Conservation (phyloP, 1,140 invertebrate species). For the Proales similis region DNA sequence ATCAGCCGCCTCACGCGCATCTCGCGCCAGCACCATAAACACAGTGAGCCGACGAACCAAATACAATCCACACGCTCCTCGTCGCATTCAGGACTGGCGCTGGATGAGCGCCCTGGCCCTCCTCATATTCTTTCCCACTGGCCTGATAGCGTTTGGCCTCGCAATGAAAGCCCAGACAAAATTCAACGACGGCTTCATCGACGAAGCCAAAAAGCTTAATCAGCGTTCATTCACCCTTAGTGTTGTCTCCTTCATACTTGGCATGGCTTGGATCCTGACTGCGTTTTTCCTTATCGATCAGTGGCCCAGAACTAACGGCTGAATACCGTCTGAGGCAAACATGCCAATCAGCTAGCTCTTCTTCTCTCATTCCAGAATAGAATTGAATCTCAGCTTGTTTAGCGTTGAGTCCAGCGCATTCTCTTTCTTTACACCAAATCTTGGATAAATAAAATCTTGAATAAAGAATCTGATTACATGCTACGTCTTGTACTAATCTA, state of each 20-base stretch:
- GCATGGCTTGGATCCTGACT: conserved; percentile 24
- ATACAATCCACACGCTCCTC: conserved; percentile 33
- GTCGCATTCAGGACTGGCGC: conserved; percentile 27
- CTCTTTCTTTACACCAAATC: too few relatives aligned
- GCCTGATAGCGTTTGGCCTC: conserved; percentile 31
- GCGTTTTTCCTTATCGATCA: conserved; percentile 16
- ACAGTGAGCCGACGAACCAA: conserved; percentile 30
- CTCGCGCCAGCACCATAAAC: conserved; percentile 6
- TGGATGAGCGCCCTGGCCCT: conserved; percentile 19
- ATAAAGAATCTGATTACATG: too few relatives aligned
- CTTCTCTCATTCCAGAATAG: too few relatives aligned
- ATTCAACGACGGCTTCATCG: conserved; percentile 34
- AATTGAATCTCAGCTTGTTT: too few relatives aligned
- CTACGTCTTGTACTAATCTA: too few relatives aligned
- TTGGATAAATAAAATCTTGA: too few relatives aligned
- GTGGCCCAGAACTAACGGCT: conserved; percentile 38
- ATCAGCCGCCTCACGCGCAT: background rate
- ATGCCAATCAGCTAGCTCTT: too few relatives aligned
- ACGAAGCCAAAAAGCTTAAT: conserved; percentile 26
- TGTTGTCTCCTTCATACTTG: conserved; percentile 25
- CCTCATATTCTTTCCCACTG: conserved; percentile 30
- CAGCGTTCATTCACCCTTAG: conserved; percentile 23
- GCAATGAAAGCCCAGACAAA: conserved; percentile 30
- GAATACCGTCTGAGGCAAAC: too few relatives aligned
- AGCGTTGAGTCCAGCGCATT: too few relatives aligned